Evolutionary conservation across 1,140 invertebrate genomes (phyloP).

Genomic region (Trissolcus basalis): DNA sequence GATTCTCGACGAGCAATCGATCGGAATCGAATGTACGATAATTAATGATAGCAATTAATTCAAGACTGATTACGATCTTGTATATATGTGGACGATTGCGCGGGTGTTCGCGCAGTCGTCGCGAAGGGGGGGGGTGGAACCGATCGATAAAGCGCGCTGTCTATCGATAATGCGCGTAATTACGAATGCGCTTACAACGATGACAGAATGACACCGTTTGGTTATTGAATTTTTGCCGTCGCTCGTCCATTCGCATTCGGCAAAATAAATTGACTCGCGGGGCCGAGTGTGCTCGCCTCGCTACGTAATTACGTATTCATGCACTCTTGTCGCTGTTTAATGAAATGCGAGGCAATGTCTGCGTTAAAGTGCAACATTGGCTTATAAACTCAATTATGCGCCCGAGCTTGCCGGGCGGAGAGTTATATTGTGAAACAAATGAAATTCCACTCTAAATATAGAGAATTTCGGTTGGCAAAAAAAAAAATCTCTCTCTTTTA

Average conservation of each 20-base stretch:
- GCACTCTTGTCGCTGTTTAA: slow-evolving; percentile 47
- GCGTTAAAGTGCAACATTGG: slow-evolving; percentile 28
- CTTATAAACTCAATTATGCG: slow-evolving; percentile 51
- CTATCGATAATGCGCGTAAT: slow-evolving; percentile 49
- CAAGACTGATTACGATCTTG: slow-evolving; percentile 38
- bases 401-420: background rate
- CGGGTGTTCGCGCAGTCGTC: slow-evolving; percentile 18
- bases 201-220: slow-evolving; percentile 42
- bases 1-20: slow-evolving; percentile 28
- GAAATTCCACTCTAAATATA: background rate
- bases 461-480: too few relatives aligned
- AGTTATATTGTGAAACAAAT: slow-evolving; percentile 1
- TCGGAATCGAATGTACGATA: slow-evolving; percentile 43
- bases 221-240: slow-evolving; percentile 53
- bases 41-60: slow-evolving; percentile 51
- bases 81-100: slow-evolving; percentile 36
- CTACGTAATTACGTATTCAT: slow-evolving; percentile 48
- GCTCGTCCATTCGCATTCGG: slow-evolving; percentile 13
- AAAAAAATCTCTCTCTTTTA: too few relatives aligned
- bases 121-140: background rate
- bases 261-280: slow-evolving; percentile 36
- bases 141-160: slow-evolving; percentile 37
- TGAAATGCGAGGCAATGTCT: slow-evolving; percentile 44
- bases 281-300: slow-evolving; percentile 18
- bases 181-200: slow-evolving; percentile 43